Evolutionary conservation across 2,797 vertebrate species (phyloP).

Genomic region (Crocodylus rhombifer): DNA sequence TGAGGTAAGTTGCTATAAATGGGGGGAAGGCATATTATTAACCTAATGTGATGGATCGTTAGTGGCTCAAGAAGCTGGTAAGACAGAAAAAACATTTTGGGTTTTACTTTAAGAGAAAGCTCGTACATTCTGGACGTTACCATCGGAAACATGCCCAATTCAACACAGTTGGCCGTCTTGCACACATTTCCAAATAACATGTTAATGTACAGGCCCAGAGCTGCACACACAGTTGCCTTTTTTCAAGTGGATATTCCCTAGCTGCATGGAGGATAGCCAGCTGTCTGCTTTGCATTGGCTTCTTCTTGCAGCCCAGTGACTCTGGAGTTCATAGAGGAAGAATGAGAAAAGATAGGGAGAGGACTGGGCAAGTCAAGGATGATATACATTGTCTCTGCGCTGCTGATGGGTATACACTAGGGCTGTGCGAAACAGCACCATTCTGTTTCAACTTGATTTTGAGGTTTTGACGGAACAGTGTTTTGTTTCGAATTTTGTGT

Average conservation of each 20-base stretch:
- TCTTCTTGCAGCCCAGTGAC: rapidly evolving
- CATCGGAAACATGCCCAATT: background rate
- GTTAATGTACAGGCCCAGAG: background rate
- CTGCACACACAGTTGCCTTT: background rate
- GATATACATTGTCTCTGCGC: too few species aligned
- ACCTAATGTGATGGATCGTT: background rate
- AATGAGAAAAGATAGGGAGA: background rate
- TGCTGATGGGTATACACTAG: too few species aligned
- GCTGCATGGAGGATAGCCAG: background rate
- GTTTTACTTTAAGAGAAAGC: background rate
- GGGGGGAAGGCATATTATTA: background rate
- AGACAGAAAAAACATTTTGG: background rate
- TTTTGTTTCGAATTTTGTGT: too few species aligned
- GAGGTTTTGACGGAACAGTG: too few species aligned
- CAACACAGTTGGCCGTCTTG: rapidly evolving
- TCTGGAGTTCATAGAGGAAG: background rate
- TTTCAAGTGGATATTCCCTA: background rate
- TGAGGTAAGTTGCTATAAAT: background rate
- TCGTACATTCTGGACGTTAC: background rate
- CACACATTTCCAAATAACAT: rapidly evolving
- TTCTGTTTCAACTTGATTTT: too few species aligned
- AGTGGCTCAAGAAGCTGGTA: background rate
- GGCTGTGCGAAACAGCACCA: too few species aligned
- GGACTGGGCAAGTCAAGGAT: background rate
- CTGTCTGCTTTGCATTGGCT: background rate